Evolutionary conservation across 2,113 vertebrate genomes (phyloP).

Genomic region (Euleptes europaea): DNA sequence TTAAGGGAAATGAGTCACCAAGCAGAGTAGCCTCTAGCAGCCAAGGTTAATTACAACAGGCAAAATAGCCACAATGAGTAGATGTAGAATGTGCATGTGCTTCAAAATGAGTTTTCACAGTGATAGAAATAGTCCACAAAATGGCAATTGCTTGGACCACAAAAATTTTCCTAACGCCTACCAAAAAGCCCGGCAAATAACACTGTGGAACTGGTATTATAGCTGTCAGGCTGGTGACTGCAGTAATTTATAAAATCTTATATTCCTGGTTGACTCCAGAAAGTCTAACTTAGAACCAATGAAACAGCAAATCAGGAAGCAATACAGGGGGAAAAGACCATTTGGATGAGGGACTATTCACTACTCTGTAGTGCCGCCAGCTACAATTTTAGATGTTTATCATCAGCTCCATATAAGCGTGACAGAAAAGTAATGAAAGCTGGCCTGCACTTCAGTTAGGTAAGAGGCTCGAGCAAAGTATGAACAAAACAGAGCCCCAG

Average conservation of each 20-base stretch:
- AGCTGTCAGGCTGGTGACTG: not conserved
- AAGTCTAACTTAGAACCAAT: not conserved
- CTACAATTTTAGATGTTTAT: conserved; percentile 15
- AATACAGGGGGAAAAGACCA: not conserved
- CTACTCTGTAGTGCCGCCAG: not conserved
- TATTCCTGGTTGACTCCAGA: not conserved
- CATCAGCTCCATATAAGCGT: not conserved
- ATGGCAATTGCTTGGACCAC: not conserved
- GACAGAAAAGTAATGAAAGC: conserved; percentile 15
- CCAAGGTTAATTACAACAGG: not conserved
- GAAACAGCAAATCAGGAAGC: not conserved
- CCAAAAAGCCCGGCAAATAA: not conserved
- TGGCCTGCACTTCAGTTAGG: not conserved
- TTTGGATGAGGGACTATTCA: not conserved
- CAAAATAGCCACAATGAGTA: not conserved
- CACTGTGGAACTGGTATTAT: not conserved
- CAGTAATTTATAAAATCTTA: conserved; percentile 7
- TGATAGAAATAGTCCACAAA: accelerated
- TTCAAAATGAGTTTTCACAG: not conserved
- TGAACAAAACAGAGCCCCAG: not conserved
- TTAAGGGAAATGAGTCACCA: not conserved
- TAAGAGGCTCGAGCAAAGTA: not conserved
- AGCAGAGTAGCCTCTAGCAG: not conserved
- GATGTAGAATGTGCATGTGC: not conserved
- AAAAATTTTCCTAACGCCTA: not conserved